Conservation (phyloP, 1,140 invertebrate genomes). For the Neelides sp. region DNA sequence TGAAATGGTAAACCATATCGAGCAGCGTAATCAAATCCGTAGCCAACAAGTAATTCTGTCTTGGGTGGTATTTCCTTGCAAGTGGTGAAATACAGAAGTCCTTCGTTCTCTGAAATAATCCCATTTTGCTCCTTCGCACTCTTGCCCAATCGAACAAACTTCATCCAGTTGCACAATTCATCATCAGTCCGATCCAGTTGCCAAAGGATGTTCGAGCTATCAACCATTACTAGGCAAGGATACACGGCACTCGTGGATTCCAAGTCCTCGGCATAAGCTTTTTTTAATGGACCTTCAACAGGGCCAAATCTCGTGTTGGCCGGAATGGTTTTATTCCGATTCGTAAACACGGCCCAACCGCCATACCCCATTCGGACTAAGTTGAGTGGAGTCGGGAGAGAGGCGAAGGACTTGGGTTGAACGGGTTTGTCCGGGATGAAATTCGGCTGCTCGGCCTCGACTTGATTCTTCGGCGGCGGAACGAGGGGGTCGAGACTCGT, state of each 20-base stretch:
- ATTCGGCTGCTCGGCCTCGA: conserved; percentile 5
- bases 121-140: conserved; percentile 20
- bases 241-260: conserved; percentile 21
- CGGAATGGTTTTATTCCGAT: conserved; percentile 20
- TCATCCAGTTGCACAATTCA: conserved; percentile 30
- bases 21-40: conserved; percentile 25
- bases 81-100: conserved; percentile 26
- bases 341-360: conserved; percentile 17
- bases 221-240: conserved; percentile 23
- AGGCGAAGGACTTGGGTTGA: conserved; percentile 24
- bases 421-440: conserved; percentile 28
- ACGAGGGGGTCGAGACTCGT: background rate
- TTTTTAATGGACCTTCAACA: conserved; percentile 26
- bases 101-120: conserved; percentile 20
- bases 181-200: conserved; percentile 26
- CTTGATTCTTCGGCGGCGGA: background rate
- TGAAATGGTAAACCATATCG: conserved; percentile 21
- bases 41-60: conserved; percentile 27
- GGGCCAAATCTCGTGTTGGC: conserved; percentile 21
- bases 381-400: conserved; percentile 16
- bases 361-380: conserved; percentile 10
- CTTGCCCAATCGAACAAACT: conserved; percentile 24
- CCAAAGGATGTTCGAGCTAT: conserved; percentile 20
- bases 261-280: conserved; percentile 18
- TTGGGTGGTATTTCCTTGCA: conserved; percentile 27